Percentiles rank a stretch among this genome's conserved stretches.
Evolutionary conservation across 1,140 invertebrate species (phyloP).

Genomic region (Magallana gigas): DNA sequence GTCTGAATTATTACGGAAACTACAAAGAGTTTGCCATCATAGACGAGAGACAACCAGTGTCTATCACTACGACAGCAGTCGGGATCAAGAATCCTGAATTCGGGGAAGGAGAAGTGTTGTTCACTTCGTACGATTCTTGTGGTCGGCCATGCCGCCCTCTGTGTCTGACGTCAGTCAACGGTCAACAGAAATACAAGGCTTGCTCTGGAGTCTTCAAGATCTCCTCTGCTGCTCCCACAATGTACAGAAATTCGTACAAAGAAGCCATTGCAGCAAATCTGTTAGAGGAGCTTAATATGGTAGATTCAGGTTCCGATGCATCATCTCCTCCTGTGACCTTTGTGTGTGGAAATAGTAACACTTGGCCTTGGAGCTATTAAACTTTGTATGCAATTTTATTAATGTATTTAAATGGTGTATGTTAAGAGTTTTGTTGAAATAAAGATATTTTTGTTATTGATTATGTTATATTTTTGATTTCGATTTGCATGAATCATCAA

Average conservation of each 20-base stretch:
- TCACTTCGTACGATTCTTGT: constrained; percentile 40
- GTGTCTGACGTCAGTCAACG: background rate
- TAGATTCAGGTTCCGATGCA: background rate
- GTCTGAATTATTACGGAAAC: constrained; percentile 34
- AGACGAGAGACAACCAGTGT: constrained; percentile 24
- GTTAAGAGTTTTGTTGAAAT: background rate
- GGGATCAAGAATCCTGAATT: constrained; percentile 34
- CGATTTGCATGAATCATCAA: no score
- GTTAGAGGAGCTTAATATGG: background rate
- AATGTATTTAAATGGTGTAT: no score
- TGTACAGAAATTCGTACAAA: constrained; percentile 5
- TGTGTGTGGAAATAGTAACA: background rate
- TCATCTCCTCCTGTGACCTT: background rate
- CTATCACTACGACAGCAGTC: constrained; percentile 20
- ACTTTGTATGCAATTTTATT: background rate
- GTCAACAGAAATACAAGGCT: background rate
- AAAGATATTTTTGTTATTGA: no score
- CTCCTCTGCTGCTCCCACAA: constrained; percentile 19
- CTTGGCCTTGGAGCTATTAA: background rate
- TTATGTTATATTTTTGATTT: no score
- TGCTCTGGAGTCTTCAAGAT: constrained; percentile 31
- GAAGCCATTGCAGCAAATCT: background rate
- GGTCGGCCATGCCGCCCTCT: constrained; percentile 18
- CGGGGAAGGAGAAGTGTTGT: background rate
- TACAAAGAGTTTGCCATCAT: constrained; percentile 46